Evolutionary conservation across 2,113 vertebrate species (phyloP).

Genomic region (Tapirus terrestris): DNA sequence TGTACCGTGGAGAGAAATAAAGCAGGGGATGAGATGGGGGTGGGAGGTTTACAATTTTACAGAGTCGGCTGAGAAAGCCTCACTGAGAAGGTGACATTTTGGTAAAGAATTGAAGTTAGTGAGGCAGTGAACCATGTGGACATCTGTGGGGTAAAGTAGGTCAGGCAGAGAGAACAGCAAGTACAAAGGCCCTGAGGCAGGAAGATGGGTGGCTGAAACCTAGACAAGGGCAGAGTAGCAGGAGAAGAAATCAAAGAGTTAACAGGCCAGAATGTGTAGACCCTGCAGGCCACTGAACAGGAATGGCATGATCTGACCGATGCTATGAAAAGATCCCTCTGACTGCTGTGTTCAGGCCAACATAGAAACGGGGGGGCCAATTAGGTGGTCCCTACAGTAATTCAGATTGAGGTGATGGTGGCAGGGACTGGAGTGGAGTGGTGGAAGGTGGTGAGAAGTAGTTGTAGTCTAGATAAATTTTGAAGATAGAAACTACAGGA

Average conservation of each 20-base stretch:
- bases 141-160: not conserved
- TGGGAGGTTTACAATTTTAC: not conserved
- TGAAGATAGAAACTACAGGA: not conserved
- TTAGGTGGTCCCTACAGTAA: not conserved
- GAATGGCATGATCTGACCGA: accelerated
- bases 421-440: not conserved
- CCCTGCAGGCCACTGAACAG: not conserved
- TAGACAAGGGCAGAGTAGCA: not conserved
- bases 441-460: not conserved
- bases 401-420: not conserved
- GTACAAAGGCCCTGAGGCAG: slow-evolving; percentile 57
- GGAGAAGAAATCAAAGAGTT: not conserved
- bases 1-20: not conserved
- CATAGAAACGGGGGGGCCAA: not conserved
- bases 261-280: no score
- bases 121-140: not conserved
- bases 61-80: not conserved
- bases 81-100: not conserved
- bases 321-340: not conserved
- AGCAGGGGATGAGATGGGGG: not conserved
- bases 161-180: not conserved
- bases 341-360: not conserved
- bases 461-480: not conserved
- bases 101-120: not conserved
- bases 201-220: not conserved